phyloP scores from a whole-genome alignment of 2,797 vertebrate genomes.

The Lithobates pipiens region DNA sequence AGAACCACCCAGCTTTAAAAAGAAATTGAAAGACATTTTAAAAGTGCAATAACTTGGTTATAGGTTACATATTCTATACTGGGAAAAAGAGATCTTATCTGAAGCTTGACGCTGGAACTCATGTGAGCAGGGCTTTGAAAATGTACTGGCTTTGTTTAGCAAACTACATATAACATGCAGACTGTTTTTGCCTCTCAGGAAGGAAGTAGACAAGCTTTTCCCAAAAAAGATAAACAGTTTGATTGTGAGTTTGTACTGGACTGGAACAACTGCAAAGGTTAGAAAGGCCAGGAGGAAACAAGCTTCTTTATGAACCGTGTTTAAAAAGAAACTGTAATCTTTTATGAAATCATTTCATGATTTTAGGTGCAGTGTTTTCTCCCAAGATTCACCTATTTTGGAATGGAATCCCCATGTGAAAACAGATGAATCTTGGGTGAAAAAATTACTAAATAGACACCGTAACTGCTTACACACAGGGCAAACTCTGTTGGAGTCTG shows the following conservation, averaged over 20 bases:
- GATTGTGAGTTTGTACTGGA: constrained; percentile 44
- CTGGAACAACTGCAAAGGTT: constrained; percentile 21
- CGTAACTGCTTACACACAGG: too few relatives aligned
- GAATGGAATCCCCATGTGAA: too few relatives aligned
- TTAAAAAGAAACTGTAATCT: not conserved
- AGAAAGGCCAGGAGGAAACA: constrained; percentile 37
- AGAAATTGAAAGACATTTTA: not conserved
- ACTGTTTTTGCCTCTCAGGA: constrained; percentile 48
- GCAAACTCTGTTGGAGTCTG: too few relatives aligned
- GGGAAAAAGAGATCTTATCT: constrained; percentile 14
- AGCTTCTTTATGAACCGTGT: not conserved
- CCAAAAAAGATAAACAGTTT: constrained; percentile 56
- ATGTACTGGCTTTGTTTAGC: constrained; percentile 14
- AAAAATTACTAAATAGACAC: too few relatives aligned
- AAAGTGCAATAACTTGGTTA: not conserved
- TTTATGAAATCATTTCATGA: not conserved
- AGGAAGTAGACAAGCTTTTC: constrained; percentile 58
- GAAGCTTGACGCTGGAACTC: not conserved
- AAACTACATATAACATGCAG: constrained; percentile 21
- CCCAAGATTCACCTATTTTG: too few relatives aligned
- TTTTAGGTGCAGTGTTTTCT: not conserved
- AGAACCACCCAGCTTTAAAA: not conserved
- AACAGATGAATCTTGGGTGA: too few relatives aligned
- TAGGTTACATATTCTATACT: not conserved
- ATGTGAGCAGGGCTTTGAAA: not conserved